Evolutionary conservation across 2,113 vertebrate species (phyloP).

Genomic region (Cricetomys ansorgei): DNA sequence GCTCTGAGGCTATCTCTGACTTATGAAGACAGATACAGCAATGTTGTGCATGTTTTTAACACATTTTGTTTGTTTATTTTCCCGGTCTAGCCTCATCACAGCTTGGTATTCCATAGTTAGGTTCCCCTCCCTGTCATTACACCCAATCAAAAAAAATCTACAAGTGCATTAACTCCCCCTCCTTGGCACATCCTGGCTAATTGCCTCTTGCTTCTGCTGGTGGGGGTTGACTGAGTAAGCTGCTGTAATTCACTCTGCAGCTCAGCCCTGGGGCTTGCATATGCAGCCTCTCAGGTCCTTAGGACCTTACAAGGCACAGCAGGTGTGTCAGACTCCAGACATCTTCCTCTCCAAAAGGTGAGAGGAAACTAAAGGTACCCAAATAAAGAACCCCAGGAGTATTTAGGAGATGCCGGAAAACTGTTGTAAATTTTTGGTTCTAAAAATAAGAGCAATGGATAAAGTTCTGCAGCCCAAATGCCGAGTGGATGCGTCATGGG

Average conservation of each 20-base stretch:
- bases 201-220: conserved; percentile 47
- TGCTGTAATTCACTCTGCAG: background rate
- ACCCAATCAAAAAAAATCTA: background rate
- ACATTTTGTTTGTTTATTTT: conserved; percentile 54
- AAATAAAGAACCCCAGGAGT: conserved; percentile 10
- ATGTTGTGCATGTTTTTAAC: conserved; percentile 4
- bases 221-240: background rate
- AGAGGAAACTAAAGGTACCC: background rate
- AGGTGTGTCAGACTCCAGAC: background rate
- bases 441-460: conserved; percentile 39
- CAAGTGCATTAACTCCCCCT: background rate
- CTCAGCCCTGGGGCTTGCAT: background rate
- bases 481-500: background rate
- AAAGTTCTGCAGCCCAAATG: background rate
- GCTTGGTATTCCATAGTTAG: background rate
- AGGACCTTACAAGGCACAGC: background rate
- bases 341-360: background rate
- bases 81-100: background rate
- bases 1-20: conserved; percentile 28
- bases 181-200: conserved; percentile 54
- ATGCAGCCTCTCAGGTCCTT: background rate
- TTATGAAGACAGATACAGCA: conserved; percentile 43
- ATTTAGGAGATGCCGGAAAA: conserved; percentile 48
- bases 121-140: background rate
- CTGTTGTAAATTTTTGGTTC: conserved; percentile 48